Evolutionary conservation across 2,888 invertebrate genomes (phyloP).

Genomic region (Leptopilina syphax): DNA sequence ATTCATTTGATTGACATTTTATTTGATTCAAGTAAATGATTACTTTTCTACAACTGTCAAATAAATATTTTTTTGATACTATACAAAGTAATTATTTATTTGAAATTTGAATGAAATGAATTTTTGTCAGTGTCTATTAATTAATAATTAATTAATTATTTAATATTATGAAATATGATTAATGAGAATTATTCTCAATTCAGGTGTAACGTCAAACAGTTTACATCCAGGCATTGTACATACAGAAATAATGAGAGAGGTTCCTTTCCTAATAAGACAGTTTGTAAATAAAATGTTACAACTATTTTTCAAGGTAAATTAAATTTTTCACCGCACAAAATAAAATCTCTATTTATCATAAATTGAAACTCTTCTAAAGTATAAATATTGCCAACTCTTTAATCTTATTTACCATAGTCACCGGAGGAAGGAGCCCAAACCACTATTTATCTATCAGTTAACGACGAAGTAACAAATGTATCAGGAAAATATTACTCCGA

Average conservation of each 20-base stretch:
- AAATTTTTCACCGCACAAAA: slow-evolving; percentile 61
- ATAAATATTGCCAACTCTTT: slow-evolving; percentile 80
- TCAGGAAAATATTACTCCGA: slow-evolving; percentile 91
- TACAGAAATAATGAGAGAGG: neutral
- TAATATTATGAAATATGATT: too few species aligned
- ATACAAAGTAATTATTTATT: too few species aligned
- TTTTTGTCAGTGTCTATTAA: too few species aligned
- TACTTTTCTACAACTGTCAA: too few species aligned
- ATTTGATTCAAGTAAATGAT: too few species aligned
- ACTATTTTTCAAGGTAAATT: slow-evolving; percentile 88
- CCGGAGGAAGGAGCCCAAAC: slow-evolving; percentile 90
- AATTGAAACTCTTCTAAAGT: slow-evolving; percentile 86
- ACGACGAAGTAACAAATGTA: slow-evolving; percentile 83
- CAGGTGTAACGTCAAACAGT: slow-evolving; percentile 10
- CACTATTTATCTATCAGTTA: slow-evolving; percentile 85
- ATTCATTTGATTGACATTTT: too few species aligned
- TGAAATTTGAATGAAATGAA: too few species aligned
- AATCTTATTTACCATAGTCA: slow-evolving; percentile 80
- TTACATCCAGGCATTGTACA: slow-evolving; percentile 3
- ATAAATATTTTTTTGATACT: too few species aligned
- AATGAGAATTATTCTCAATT: neutral
- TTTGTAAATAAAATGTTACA: neutral
- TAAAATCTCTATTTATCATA: slow-evolving; percentile 89
- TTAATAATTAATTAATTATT: too few species aligned
- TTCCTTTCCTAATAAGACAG: neutral